Base-by-base conservation (phyloP, 2,113 vertebrate species). In the Ophthalmolycus amberensis region DNA sequence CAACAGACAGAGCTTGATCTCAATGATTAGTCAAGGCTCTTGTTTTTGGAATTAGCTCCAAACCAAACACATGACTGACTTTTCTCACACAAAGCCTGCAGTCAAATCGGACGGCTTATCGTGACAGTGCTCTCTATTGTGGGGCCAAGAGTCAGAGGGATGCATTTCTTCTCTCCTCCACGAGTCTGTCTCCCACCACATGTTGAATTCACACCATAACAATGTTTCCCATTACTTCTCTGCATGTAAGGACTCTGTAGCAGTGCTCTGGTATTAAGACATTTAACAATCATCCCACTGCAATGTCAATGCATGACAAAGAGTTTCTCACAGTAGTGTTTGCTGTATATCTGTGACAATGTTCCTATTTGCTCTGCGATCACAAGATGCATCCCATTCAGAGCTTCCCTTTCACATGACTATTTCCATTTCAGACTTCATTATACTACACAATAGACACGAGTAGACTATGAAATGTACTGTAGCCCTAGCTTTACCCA, bases 61-160 rank as follows among this genome's bases (percentile, higher is more conserved):
- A 93, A 87, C 82, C 77, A 88, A 93, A 91, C 92, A 92, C 93
- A 93, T 92, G 90, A 93, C 93, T 91, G 85, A 84, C 72, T 90
- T 91, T 91, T 66, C 87, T 88, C 72, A 73, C 79, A 92, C 91
- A 94, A 94, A 91, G 91, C 90, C 77, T 84, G 74, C 91, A 92
- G 90, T 93, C 87, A 92, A 84, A 84, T 90, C 76, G 80, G 82
- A 84, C 32, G 70, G 77, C 82, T 87, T 75, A 87, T 60, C 77
- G 89, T 56, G 85, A 92, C 90, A 94, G 89, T 82, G 85, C 80
- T 84, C 75, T 79, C 90, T 91, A 85, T 94, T 93, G 83, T 92
- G 56, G 77, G 6, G 77, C 77, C 63, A 75, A 90, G 84, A 90
- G 56, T 84, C 88, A 88, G 71, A 88, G 85, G 64, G 80, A 85